Evolutionary conservation across 2,888 invertebrate genomes (phyloP), one percentile per base, ranked within the genome.

Genomic region (Microctonus brassicae): DNA sequence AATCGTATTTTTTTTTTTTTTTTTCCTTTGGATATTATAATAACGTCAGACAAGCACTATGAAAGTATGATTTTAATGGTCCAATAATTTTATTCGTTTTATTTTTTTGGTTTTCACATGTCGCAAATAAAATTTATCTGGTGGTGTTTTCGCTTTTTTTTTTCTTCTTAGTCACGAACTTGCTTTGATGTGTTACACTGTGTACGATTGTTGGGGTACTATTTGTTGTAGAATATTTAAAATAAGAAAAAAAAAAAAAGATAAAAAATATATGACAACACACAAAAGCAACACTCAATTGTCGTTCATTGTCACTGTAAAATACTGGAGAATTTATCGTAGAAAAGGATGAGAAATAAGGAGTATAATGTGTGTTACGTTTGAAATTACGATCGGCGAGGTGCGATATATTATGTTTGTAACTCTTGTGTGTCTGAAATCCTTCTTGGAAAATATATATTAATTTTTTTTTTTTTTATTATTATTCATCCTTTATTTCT

Each of bases 371-470:
- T 58, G 29, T 36, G 66, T 64, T 64, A 47, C 33, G 33, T 60
- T 60, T 60, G 17, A 63, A 52, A 47, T 63, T 66, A 66, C 55
- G 66, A 66, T 66, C 66, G 66, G 34, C 66, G 66, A 36, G 66
- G 57, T 55, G 66, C 66, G 34, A 66, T 66, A 66, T 57, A 57
- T 66, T 66, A 66, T 39, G 66, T 66, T 66, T 36, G 22, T 34
- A 70, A 60, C 47, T 58, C 70, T 70, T 65, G 64, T 64, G 52
- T 61, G 58, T 60, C 58, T 47, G 70, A 24, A 70, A 70, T 65
- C 52, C 36, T 53, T 62, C 53, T 60, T 53, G 47, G 39, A 70
- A 66, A 4, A 47, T 47, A n/a, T n/a, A n/a, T 1, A 17, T 47
- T 47, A n/a, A n/a, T 47, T 47, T n/a, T 57, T 17, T 29, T 52